Percentiles rank a stretch among this genome's conserved stretches.
These are phyloP conservation scores for Apis dorsata DNA, from an alignment of 1,140 invertebrate species.

Conservation along the genomic window DNA sequence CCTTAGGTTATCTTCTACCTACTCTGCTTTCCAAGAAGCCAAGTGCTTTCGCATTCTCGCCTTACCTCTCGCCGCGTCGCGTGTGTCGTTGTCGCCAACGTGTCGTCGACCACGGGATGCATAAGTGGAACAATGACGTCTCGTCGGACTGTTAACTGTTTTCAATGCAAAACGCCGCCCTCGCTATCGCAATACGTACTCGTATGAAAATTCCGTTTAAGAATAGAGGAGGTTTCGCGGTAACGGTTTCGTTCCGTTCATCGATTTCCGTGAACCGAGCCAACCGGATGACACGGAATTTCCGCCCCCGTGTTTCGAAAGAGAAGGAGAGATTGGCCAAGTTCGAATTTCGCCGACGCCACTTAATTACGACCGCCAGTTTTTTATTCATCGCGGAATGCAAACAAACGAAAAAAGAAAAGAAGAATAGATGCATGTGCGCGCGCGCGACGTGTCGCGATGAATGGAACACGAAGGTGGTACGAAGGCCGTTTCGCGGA, in stretches of 20 bases:
- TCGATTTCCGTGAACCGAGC: constrained; percentile 51
- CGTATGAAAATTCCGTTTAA: constrained; percentile 27
- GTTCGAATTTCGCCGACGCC: constrained; percentile 57
- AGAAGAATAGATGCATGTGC: constrained; percentile 1
- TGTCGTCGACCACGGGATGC: not conserved
- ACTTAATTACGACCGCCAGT: constrained; percentile 15
- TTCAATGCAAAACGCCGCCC: constrained; percentile 49
- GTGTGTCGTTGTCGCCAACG: not conserved
- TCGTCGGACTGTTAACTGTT: not conserved
- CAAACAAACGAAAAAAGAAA: not conserved
- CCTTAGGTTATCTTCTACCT: constrained; percentile 38
- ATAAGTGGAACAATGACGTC: constrained; percentile 44
- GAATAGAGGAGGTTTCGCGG: too few relatives aligned
- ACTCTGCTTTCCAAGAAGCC: constrained; percentile 57
- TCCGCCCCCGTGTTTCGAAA: too few relatives aligned
- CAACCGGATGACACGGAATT: too few relatives aligned
- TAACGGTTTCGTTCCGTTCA: not conserved
- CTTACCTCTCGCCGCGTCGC: constrained; percentile 33
- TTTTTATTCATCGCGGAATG: constrained; percentile 10
- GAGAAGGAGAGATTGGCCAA: too few relatives aligned
- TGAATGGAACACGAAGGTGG: not conserved
- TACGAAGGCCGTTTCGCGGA: constrained; percentile 1
- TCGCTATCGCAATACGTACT: not conserved
- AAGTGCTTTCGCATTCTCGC: constrained; percentile 44
- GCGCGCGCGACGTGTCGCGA: not conserved